Base-by-base conservation (phyloP, 2,113 vertebrate genomes). In the Platysternon megacephalum region DNA sequence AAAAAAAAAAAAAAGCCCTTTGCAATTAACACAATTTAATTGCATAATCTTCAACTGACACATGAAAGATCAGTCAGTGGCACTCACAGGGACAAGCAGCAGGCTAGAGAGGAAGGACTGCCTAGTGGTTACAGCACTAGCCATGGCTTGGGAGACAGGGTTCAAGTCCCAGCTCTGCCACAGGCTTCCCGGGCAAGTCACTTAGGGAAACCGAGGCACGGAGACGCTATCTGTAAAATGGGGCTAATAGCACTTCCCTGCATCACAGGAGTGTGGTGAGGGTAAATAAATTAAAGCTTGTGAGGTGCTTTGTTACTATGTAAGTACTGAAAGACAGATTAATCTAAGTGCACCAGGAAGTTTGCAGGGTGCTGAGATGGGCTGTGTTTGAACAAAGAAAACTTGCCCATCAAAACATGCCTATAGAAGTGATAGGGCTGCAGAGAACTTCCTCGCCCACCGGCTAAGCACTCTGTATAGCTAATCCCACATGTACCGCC, bases 21-120 rank as follows among this genome's bases (percentile, higher is more conserved):
- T 97, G 94, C 93, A 95, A 96, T 93, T 84, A 94, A 29, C 85
- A 94, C 92, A 88, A 91, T 95, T 85, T 97, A 97, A 97, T 92
- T 95, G 93, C 17, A 93, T 95, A 88, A 86, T 89, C 91, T 86
- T 58, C 19, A 0, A 0, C 87, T 94, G 93, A 81, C 91, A 86
- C 88, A 92, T 84, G 65, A 79, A 89, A 90, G 26, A 94, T 94
- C 29, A 0, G 87, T 94, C 89, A 46, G 87, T 74, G 87, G 42
- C 74, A 89, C 92, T 97, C 94, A 94, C 89, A 95, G 96, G 46
- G 51, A 44, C 72, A 39, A 72, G 61, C 39, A 44, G 22, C 39
- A 76, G 42, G 26, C 42, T 76, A 76, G 74, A 76, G 11, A 28
- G 24, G 74, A 2, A 76, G 22, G 74, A 44, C 28, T 76, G 11